Conservation (phyloP, 1,140 invertebrate species). For the Psix sp. region DNA sequence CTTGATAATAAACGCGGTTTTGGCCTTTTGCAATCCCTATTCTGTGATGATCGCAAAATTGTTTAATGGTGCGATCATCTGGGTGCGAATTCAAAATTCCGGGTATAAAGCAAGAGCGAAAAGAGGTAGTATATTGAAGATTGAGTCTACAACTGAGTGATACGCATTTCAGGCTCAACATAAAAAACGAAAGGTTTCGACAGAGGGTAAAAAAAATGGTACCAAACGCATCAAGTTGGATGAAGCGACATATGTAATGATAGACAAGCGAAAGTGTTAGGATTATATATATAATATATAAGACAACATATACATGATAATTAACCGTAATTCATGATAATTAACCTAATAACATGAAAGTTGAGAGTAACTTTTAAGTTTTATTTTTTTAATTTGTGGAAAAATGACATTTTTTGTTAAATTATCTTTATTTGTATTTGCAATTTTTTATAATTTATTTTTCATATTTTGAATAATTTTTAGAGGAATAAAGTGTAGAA, state of each 20-base stretch:
- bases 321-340: slow-evolving; percentile 39
- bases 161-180: slow-evolving; percentile 75
- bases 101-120: slow-evolving; percentile 17
- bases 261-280: slow-evolving; percentile 74
- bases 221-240: slow-evolving; percentile 75
- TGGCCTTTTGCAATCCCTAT: neutral
- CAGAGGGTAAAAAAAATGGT: slow-evolving; percentile 77
- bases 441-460: too few species aligned
- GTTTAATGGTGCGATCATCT: slow-evolving; percentile 14
- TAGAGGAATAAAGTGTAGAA: too few species aligned
- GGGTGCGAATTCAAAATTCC: neutral
- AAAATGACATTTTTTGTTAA: too few species aligned
- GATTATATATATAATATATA: slow-evolving; percentile 45
- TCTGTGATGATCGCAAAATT: slow-evolving; percentile 23
- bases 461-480: too few species aligned
- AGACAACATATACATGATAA: slow-evolving; percentile 37
- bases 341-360: slow-evolving; percentile 29
- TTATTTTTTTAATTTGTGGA: too few species aligned
- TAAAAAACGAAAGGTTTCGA: slow-evolving; percentile 76
- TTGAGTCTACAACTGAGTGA: slow-evolving; percentile 67
- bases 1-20: too few species aligned
- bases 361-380: too few species aligned
- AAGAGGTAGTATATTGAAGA: slow-evolving; percentile 21
- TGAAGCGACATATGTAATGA: too few species aligned
- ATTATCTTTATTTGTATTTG: too few species aligned